These are phyloP conservation scores for Trisateles emortualis DNA, from an alignment of 2,888 invertebrate species.

Conservation along the genomic window DNA sequence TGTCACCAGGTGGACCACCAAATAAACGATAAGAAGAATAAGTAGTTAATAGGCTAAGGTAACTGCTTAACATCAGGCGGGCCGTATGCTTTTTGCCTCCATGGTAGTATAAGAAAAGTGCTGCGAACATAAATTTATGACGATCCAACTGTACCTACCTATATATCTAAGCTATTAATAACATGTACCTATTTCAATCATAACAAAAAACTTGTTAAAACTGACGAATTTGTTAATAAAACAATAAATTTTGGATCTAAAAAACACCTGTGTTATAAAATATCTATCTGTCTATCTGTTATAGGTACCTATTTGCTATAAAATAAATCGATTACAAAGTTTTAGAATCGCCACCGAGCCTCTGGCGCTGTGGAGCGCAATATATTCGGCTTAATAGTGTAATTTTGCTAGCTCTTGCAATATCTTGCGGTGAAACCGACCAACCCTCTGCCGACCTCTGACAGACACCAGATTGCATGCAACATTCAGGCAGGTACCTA, in stretches of 20 bases:
- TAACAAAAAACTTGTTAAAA: background rate
- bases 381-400: constrained; percentile 72
- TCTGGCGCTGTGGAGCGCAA: constrained; percentile 57
- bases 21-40: too few relatives aligned
- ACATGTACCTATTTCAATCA: background rate
- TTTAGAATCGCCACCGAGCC: constrained; percentile 53
- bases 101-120: too few relatives aligned
- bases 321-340: constrained; percentile 62
- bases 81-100: too few relatives aligned
- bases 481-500: constrained; percentile 54
- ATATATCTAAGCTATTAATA: background rate
- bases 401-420: constrained; percentile 69
- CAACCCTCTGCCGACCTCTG: constrained; percentile 56
- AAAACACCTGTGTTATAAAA: constrained; percentile 4
- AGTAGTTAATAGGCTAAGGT: too few relatives aligned
- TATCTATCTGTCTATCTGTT: constrained; percentile 14
- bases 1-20: too few relatives aligned
- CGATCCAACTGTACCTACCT: background rate
- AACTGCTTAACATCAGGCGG: too few relatives aligned
- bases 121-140: too few relatives aligned
- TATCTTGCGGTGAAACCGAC: constrained; percentile 67
- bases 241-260: constrained; percentile 5
- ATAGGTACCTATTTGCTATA: constrained; percentile 26
- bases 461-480: constrained; percentile 61
- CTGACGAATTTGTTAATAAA: background rate